Conservation (phyloP, 2,113 vertebrate species). For the Polyodon spathula region DNA sequence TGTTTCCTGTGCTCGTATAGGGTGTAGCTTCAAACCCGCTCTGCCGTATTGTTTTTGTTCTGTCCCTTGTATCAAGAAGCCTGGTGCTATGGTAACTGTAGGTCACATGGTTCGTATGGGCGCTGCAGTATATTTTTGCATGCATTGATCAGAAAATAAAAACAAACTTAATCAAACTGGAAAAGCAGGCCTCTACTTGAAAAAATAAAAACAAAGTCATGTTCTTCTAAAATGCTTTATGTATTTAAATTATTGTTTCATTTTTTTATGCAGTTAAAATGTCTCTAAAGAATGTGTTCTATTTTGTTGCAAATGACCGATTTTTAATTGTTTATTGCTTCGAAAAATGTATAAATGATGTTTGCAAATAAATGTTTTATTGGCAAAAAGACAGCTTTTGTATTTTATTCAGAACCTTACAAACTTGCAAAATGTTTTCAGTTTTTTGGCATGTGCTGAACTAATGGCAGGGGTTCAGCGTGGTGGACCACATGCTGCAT, state of each 20-base stretch:
- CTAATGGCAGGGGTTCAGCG: no score
- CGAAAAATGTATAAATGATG: constrained; percentile 34
- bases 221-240: constrained; percentile 20
- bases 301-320: constrained; percentile 33
- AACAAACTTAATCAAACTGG: constrained; percentile 8
- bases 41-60: no score
- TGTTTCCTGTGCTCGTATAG: no score
- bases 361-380: constrained; percentile 42
- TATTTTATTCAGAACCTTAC: background rate
- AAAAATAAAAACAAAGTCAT: constrained; percentile 18
- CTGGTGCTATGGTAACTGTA: no score
- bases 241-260: constrained; percentile 33
- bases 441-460: no score
- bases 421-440: no score
- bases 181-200: constrained; percentile 27
- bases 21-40: no score
- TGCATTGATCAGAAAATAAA: constrained; percentile 12
- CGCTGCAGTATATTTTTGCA: constrained; percentile 18
- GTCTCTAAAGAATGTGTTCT: constrained; percentile 30
- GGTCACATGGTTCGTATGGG: no score
- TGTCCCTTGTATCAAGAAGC: no score
- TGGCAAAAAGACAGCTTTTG: constrained; percentile 15
- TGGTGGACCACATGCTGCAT: no score
- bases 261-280: constrained; percentile 28
- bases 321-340: constrained; percentile 28